Evolutionary conservation across 2,888 invertebrate genomes (phyloP).

Genomic region (Unio delphinus): DNA sequence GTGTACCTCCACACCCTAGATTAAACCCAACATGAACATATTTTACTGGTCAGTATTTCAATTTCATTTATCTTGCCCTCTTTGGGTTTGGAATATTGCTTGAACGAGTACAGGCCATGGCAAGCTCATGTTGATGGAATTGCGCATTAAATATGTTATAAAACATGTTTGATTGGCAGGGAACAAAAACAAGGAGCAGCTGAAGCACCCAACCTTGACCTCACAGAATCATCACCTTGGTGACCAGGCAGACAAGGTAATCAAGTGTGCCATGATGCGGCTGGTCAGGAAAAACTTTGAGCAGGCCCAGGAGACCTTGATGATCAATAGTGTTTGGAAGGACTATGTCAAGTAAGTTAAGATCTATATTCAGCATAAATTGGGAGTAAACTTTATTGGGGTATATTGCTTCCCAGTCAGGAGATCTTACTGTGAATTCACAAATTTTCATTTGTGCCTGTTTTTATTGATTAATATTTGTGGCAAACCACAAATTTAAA

Average conservation of each 20-base stretch:
- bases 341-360: conserved; percentile 43
- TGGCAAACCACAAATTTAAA: neutral
- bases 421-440: neutral
- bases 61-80: too few relatives aligned
- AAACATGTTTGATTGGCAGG: conserved; percentile 22
- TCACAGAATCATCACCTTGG: conserved; percentile 34
- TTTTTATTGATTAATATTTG: neutral
- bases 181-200: conserved; percentile 31
- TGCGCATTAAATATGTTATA: too few relatives aligned
- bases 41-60: too few relatives aligned
- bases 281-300: conserved; percentile 41
- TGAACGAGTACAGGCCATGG: too few relatives aligned
- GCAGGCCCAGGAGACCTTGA: conserved; percentile 35
- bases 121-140: too few relatives aligned
- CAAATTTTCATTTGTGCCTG: neutral
- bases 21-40: too few relatives aligned
- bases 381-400: neutral
- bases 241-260: conserved; percentile 36
- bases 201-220: conserved; percentile 40
- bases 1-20: too few relatives aligned
- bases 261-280: conserved; percentile 37
- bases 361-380: neutral
- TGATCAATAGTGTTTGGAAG: conserved; percentile 51
- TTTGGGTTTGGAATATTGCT: too few relatives aligned
- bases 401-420: neutral